Percentiles rank a stretch among this genome's conserved stretches.
phyloP scores from a whole-genome alignment of 2,797 vertebrate genomes.

The Uromys caudimaculatus region DNA sequence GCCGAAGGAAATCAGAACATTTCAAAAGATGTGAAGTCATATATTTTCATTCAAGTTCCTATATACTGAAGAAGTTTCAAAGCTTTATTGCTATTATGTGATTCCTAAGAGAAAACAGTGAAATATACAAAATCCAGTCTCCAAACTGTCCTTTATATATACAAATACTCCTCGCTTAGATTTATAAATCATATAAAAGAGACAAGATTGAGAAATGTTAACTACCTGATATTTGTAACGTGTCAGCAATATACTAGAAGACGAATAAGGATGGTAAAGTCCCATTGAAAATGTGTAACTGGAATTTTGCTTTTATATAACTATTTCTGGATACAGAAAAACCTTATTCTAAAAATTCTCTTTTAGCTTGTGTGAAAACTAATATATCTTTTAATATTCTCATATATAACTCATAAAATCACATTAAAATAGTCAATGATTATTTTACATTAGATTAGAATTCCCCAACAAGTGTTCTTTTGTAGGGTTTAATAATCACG shows the following conservation, averaged over 20 bases:
- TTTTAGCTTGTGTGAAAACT: conserved; percentile 19
- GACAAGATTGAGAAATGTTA: conserved; percentile 50
- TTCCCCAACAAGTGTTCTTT: not conserved
- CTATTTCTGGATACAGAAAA: conserved; percentile 34
- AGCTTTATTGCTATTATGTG: not conserved
- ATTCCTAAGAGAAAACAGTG: not conserved
- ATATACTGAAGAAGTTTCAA: not conserved
- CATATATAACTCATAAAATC: not conserved
- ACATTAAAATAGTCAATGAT: conserved; percentile 34
- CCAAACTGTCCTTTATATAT: not conserved
- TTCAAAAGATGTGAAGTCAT: not conserved
- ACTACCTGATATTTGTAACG: conserved; percentile 63
- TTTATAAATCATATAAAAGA: conserved; percentile 62
- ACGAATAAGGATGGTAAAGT: conserved; percentile 38
- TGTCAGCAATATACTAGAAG: conserved; percentile 29
- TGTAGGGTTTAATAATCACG: conserved; percentile 6
- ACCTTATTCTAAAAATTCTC: conserved; percentile 31
- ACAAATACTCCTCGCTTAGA: conserved; percentile 57
- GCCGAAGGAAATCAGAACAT: not conserved
- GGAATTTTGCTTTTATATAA: conserved; percentile 9
- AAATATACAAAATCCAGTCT: conserved; percentile 5
- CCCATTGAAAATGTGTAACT: not conserved
- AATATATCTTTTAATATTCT: conserved; percentile 34
- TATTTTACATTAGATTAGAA: conserved; percentile 46
- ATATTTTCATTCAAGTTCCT: conserved; percentile 31